Conservation (phyloP, 2,113 vertebrate species). For the Equus przewalskii region DNA sequence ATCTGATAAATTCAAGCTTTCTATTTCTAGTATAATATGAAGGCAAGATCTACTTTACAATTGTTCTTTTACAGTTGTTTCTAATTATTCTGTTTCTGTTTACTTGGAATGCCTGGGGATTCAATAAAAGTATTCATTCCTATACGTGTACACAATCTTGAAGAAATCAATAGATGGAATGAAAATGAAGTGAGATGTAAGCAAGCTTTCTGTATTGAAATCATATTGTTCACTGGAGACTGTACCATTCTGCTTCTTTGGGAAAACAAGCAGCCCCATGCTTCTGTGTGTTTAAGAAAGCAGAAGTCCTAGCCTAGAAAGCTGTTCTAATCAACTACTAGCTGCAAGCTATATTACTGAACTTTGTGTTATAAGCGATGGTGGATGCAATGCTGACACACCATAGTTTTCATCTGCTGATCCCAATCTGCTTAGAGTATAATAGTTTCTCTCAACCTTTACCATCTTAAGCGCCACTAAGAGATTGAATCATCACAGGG, state of each 20-base stretch:
- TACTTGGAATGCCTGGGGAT: conserved; percentile 66
- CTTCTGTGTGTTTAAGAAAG: conserved; percentile 61
- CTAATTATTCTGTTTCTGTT: conserved; percentile 73
- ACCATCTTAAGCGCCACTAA: conserved; percentile 75
- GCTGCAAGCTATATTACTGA: conserved; percentile 71
- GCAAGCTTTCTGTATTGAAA: conserved; percentile 69
- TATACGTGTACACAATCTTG: conserved; percentile 29
- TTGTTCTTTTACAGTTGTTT: conserved; percentile 51
- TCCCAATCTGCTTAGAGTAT: conserved; percentile 74
- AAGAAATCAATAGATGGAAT: conserved; percentile 67
- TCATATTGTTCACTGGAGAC: conserved; percentile 58
- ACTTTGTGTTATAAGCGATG: conserved; percentile 64
- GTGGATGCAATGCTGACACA: conserved; percentile 72
- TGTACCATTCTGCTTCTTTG: conserved; percentile 31
- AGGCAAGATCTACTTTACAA: background rate
- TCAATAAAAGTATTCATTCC: conserved; percentile 72
- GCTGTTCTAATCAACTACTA: conserved; percentile 72
- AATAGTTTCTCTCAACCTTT: conserved; percentile 80
- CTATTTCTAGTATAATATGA: background rate
- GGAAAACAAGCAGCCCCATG: conserved; percentile 25
- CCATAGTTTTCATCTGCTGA: conserved; percentile 76
- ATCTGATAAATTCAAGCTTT: conserved; percentile 45
- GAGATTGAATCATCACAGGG: conserved; percentile 73
- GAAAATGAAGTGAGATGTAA: conserved; percentile 69
- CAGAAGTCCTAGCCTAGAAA: conserved; percentile 27